phyloP scores from a whole-genome alignment of 2,888 invertebrate genomes.

The Hydriomena furcata region DNA sequence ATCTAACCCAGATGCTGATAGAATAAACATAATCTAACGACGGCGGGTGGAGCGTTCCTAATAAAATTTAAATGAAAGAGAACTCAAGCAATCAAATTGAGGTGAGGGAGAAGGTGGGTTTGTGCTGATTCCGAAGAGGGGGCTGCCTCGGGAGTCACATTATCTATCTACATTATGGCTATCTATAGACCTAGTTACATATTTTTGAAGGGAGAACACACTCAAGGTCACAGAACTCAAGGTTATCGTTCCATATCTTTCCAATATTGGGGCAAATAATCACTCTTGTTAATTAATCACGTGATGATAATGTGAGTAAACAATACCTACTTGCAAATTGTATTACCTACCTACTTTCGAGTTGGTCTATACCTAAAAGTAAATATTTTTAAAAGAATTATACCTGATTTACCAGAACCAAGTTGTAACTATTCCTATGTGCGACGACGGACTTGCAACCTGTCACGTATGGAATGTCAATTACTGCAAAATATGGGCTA shows the following conservation, averaged over 20 bases:
- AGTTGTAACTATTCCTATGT: too few relatives aligned
- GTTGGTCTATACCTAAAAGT: too few relatives aligned
- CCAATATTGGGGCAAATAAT: constrained; percentile 17
- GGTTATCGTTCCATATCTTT: constrained; percentile 23
- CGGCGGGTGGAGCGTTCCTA: not conserved
- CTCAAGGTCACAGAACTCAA: constrained; percentile 24
- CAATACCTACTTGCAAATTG: too few relatives aligned
- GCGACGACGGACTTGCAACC: too few relatives aligned
- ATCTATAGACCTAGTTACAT: constrained; percentile 24
- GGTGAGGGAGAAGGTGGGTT: constrained; percentile 23
- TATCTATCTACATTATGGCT: constrained; percentile 20
- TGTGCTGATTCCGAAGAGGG: constrained; percentile 15
- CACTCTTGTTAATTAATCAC: not conserved
- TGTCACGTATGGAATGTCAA: too few relatives aligned
- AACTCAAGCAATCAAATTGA: constrained; percentile 19
- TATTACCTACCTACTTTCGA: too few relatives aligned
- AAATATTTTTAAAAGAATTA: too few relatives aligned
- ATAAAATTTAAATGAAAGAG: constrained; percentile 22
- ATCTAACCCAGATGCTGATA: not conserved
- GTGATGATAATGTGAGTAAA: too few relatives aligned
- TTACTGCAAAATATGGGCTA: too few relatives aligned
- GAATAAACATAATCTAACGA: not conserved
- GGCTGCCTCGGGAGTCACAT: constrained; percentile 18
- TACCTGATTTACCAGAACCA: too few relatives aligned
- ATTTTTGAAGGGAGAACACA: constrained; percentile 18